phyloP scores from a whole-genome alignment of 2,113 vertebrate genomes.

The Nerophis lumbriciformis region DNA sequence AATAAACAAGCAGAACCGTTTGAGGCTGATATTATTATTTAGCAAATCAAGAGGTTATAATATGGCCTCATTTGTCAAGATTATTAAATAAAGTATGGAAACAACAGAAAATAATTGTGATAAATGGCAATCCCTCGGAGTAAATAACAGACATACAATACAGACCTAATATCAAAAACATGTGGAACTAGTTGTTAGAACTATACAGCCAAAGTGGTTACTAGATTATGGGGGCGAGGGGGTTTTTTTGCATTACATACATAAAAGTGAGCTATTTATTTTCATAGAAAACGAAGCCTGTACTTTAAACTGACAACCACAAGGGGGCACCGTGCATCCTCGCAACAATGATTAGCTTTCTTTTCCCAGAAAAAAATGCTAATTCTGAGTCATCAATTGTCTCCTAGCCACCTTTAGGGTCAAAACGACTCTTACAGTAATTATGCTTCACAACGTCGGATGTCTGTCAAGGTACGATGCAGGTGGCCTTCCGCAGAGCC shows the following conservation, averaged over 20 bases:
- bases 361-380: no score
- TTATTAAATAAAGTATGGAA: slow-evolving; percentile 24
- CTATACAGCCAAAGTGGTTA: no score
- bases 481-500: slow-evolving; percentile 88
- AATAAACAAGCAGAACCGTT: no score
- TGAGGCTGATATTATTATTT: not conserved
- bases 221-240: not conserved
- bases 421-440: no score
- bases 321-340: no score
- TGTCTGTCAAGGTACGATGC: slow-evolving; percentile 82
- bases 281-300: no score
- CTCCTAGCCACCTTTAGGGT: slow-evolving; percentile 1
- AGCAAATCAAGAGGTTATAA: not conserved
- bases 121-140: slow-evolving; percentile 16
- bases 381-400: not conserved
- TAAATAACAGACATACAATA: slow-evolving; percentile 19
- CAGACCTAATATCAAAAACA: slow-evolving; percentile 12
- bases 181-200: slow-evolving; percentile 11
- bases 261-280: not conserved
- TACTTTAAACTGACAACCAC: no score
- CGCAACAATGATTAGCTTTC: no score
- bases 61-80: slow-evolving; percentile 19
- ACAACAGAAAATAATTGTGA: slow-evolving; percentile 18
- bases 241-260: slow-evolving; percentile 10
- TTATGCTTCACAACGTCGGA: no score